Percentiles rank a stretch among this genome's conserved stretches.
Conservation (phyloP, 2,797 vertebrate genomes). For the Lepus townsendii region DNA sequence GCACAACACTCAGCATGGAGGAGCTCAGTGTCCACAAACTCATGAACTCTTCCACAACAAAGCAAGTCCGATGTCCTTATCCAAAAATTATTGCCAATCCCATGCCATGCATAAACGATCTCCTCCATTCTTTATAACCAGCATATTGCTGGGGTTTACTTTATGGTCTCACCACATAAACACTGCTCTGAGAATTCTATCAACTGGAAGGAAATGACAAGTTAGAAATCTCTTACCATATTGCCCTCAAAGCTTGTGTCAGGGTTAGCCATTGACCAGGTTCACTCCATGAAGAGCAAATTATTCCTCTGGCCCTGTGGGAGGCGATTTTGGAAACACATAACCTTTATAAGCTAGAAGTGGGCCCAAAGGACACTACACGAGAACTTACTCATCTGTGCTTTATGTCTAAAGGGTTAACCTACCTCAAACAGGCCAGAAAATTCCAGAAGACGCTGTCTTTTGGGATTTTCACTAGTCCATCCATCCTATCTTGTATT, state of each 20-base stretch:
- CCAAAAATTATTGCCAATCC: neutral
- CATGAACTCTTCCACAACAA: neutral
- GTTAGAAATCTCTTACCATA: conserved; percentile 1
- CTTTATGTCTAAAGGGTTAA: neutral
- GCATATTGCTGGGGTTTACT: neutral
- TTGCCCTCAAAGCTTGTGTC: neutral
- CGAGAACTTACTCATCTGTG: neutral
- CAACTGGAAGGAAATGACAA: neutral
- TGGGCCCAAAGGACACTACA: neutral
- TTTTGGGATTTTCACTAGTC: neutral
- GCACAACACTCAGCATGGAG: neutral
- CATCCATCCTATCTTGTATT: neutral
- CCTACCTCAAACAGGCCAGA: neutral
- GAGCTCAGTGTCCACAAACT: neutral
- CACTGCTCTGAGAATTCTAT: conserved; percentile 9
- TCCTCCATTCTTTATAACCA: neutral
- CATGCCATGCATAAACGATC: neutral
- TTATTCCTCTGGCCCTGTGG: neutral
- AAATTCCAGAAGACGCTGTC: neutral
- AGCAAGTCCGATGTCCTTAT: neutral
- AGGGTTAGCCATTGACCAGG: neutral
- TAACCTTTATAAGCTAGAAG: neutral
- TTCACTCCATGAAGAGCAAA: neutral
- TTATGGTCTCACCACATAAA: neutral
- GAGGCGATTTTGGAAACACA: neutral